Base-by-base conservation (phyloP, 1,140 invertebrate species). In the Galendromus occidentalis region DNA sequence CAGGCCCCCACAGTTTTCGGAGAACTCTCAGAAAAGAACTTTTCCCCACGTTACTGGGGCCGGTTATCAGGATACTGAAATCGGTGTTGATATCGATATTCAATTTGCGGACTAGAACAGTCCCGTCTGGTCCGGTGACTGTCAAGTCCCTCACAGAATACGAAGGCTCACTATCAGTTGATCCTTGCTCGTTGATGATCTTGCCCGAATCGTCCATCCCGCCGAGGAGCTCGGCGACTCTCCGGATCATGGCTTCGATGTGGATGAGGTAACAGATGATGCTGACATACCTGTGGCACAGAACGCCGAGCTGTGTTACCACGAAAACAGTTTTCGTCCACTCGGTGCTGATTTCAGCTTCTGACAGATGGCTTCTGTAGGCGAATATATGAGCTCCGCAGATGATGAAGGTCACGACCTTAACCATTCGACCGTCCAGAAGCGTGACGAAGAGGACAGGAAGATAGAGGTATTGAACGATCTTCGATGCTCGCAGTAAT, bases 271-370 rank as follows among this genome's bases (percentile, higher is more conserved):
- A 59, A 22, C 51, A 29, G 51, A 59, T 25, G 22, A 59, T 59
- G 51, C 33, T 29, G 33, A 59, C 51, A 22, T 59, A 59, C 20
- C 25, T 59, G 33, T 59, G 51, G 20, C 51, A 59, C 2, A 59
- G 25, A 17, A 14, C 25, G 2, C 51, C 51, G 14, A 59, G 20
- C 17, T 59, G 25, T 18, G 51, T 29, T 9, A 59, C 51, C 25
- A 59, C 51, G 51, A 59, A 59, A 25, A 59, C 20, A 25, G 33
- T 59, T 9, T 59, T 59, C 1, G 51, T 59, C 51, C 51, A 59
- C 22, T 59, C 51, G 22, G 25, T 59, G 9, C 14, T 59, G 22
- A 59, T 59, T 9, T 59, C 51, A 6, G 51, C 25, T 9, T 59
- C 51, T 9, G 51, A 18, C 4, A 59, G 51, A 33, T 59, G 25